Evolutionary conservation across 2,797 vertebrate genomes (phyloP).

Genomic region (Rhynchotus rufescens): DNA sequence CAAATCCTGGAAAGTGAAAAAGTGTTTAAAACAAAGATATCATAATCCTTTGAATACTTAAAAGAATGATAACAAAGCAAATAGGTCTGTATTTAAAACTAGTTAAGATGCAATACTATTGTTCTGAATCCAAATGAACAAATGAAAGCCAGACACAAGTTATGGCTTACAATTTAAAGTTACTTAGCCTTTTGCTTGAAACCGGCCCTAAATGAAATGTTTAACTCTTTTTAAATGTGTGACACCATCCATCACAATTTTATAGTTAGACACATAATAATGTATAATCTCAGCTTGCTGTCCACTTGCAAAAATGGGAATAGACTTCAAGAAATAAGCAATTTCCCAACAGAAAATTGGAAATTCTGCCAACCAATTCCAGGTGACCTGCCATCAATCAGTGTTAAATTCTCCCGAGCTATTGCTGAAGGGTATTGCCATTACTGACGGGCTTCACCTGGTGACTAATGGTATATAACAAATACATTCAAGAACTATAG

Average conservation of each 20-base stretch:
- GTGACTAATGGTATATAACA: slow-evolving; percentile 90
- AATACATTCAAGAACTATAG: slow-evolving; percentile 83
- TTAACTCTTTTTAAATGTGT: slow-evolving; percentile 85
- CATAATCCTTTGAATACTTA: slow-evolving; percentile 43
- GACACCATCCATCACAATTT: slow-evolving; percentile 94
- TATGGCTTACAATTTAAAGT: slow-evolving; percentile 71
- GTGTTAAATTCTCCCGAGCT: slow-evolving; percentile 86
- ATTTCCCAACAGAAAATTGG: slow-evolving; percentile 99
- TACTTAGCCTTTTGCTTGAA: slow-evolving; percentile 72
- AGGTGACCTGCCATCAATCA: slow-evolving; percentile 99
- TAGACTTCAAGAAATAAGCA: slow-evolving; percentile 97
- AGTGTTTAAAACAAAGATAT: slow-evolving; percentile 59
- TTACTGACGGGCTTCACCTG: slow-evolving; percentile 89
- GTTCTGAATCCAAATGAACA: slow-evolving; percentile 22
- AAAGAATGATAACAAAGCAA: slow-evolving; percentile 59
- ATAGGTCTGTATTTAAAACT: slow-evolving; percentile 34
- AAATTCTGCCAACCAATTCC: slow-evolving; percentile 92
- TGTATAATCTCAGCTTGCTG: slow-evolving; percentile 92
- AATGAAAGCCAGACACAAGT: slow-evolving; percentile 38
- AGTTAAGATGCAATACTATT: slow-evolving; percentile 11
- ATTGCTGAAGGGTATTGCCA: slow-evolving; percentile 83
- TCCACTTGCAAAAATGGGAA: slow-evolving; percentile 94
- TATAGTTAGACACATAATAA: slow-evolving; percentile 88
- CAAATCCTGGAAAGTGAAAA: slow-evolving; percentile 41
- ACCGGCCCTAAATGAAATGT: slow-evolving; percentile 81